Evolutionary conservation across 2,113 vertebrate species (phyloP).

Genomic region (Sinocyclocheilus anophthalmus): DNA sequence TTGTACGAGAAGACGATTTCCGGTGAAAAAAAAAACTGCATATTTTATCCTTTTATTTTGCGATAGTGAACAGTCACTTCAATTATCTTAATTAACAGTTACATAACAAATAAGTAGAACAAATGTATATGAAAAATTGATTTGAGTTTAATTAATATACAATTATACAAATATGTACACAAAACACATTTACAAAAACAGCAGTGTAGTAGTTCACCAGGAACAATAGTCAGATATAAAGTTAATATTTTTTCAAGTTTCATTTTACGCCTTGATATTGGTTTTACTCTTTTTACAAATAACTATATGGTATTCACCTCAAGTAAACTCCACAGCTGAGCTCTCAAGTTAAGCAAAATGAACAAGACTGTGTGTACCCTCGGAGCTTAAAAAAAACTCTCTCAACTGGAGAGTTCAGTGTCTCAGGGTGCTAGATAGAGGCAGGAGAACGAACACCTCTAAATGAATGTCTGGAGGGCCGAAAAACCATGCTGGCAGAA

Average conservation of each 20-base stretch:
- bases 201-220: no score
- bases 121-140: no score
- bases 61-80: not conserved
- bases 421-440: not conserved
- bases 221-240: no score
- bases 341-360: not conserved
- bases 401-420: not conserved
- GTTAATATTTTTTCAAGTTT: no score
- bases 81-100: not conserved
- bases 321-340: not conserved
- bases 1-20: not conserved
- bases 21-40: not conserved
- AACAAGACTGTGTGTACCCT: not conserved
- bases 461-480: constrained; percentile 10
- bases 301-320: not conserved
- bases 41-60: not conserved
- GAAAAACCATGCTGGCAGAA: constrained; percentile 19
- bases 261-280: not conserved
- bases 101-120: not conserved
- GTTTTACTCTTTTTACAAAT: not conserved
- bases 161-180: no score
- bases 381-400: not conserved
- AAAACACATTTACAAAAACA: no score
- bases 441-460: not conserved
- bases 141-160: no score